Percentiles rank a stretch among this genome's conserved stretches.
These are phyloP conservation scores for Andrena chrysosceles DNA, from an alignment of 2,888 invertebrate genomes.

Conservation along the genomic window DNA sequence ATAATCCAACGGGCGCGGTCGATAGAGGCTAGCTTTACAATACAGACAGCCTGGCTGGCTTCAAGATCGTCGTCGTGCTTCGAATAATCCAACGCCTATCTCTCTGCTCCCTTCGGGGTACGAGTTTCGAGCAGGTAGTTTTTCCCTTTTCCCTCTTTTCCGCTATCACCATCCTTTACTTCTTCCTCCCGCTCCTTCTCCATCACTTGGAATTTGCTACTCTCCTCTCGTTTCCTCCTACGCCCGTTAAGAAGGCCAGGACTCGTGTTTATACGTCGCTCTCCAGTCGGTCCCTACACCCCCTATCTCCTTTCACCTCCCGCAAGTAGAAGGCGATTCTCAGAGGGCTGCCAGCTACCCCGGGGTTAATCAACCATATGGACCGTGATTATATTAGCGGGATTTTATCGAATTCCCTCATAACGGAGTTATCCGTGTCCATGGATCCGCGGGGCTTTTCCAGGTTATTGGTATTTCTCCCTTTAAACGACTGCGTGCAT, in stretches of 20 bases:
- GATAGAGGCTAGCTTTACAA: conserved; percentile 73
- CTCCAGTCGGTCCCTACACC: conserved; percentile 61
- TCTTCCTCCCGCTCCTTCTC: conserved; percentile 57
- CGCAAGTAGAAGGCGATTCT: conserved; percentile 71
- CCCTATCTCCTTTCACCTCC: conserved; percentile 66
- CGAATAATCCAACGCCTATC: conserved; percentile 79
- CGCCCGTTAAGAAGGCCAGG: conserved; percentile 36
- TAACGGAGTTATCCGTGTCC: conserved; percentile 75
- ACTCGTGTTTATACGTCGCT: conserved; percentile 69
- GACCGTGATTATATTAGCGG: conserved; percentile 81
- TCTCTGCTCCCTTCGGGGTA: conserved; percentile 61
- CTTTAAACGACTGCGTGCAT: conserved; percentile 40
- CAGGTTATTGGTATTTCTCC: conserved; percentile 72
- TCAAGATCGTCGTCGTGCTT: conserved; percentile 78
- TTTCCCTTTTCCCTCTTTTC: conserved; percentile 62
- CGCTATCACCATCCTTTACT: conserved; percentile 63
- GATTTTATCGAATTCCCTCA: conserved; percentile 80
- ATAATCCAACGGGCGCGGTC: conserved; percentile 71
- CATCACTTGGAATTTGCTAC: conserved; percentile 43
- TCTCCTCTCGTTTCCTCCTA: conserved; percentile 34
- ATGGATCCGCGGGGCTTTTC: conserved; percentile 70
- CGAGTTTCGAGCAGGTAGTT: conserved; percentile 57
- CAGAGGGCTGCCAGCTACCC: conserved; percentile 74
- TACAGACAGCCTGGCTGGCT: conserved; percentile 72
- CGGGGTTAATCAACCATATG: conserved; percentile 82